Percentiles rank a stretch among this genome's conserved stretches.
Evolutionary conservation across 2,797 vertebrate species (phyloP).

Genomic region (Sphenopsis melanotis): DNA sequence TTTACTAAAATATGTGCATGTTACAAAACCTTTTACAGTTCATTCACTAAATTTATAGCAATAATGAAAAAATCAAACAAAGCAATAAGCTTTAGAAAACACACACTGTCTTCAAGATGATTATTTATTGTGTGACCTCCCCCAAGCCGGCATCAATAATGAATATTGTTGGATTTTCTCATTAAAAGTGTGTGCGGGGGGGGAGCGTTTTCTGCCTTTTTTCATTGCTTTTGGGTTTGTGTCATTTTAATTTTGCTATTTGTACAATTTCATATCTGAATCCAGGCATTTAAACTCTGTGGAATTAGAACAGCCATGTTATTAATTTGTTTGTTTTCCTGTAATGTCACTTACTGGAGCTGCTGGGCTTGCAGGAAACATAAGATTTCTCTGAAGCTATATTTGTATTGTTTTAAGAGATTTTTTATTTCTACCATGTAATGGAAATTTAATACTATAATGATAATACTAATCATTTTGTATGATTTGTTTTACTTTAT

Average conservation of each 20-base stretch:
- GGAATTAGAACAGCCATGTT: neutral
- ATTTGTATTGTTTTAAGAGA: neutral
- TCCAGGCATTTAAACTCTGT: neutral
- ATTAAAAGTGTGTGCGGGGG: neutral
- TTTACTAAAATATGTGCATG: neutral
- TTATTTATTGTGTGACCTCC: neutral
- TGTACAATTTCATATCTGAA: neutral
- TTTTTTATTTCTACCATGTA: neutral
- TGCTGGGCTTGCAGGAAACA: neutral
- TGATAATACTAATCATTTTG: neutral
- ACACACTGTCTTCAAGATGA: neutral
- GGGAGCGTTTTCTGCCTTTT: rapidly evolving
- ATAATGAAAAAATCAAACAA: neutral
- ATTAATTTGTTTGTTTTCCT: neutral
- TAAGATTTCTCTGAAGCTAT: neutral
- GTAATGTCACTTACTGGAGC: neutral
- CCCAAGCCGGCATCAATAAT: neutral
- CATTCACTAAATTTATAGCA: neutral
- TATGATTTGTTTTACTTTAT: neutral
- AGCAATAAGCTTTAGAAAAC: neutral
- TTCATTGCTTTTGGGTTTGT: neutral
- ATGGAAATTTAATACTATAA: neutral
- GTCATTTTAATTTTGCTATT: neutral
- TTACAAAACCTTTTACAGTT: neutral
- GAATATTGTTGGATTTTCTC: neutral